Base-by-base conservation (phyloP, 2,797 vertebrate genomes). In the Falco columbarius region DNA sequence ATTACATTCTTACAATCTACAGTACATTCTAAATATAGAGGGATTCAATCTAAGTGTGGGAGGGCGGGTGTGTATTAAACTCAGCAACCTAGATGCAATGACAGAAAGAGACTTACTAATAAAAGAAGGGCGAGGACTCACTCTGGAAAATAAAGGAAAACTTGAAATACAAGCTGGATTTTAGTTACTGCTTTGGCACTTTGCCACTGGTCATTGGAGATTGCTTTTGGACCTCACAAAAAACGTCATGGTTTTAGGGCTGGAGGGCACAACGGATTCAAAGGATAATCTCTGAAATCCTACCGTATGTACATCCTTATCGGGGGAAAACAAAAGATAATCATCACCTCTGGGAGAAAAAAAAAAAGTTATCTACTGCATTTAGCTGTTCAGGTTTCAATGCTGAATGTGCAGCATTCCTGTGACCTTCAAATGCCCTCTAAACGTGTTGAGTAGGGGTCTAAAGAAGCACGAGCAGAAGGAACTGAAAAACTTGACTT, bases 1-100 rank as follows among this genome's bases (percentile, higher is more conserved):
- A 93, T 97, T 97, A 98, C 97, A 98, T 97, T 98, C 98, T 97
- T 98, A 98, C 95, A 98, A 96, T 97, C 97, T 97, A 97, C 96
- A 97, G 58, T 95, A 93, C 94, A 92, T 94, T 96, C 97, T 96
- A 96, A 96, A 91, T 86, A 77, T 75, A 81, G 90, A 86, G 40
- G 88, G 94, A 81, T 55, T 54, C n/a, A 59, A 68, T 95, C 76
- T 52, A 82, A 95, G 92, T 94, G 94, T 94, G 96, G 90, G 95
- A 95, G 84, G 74, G 89, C 0, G 8, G 92, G 74, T 24, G 84
- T 23, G 26, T 61, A 75, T 76, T 80, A 70, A 90, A 91, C 26
- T 30, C 70, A 95, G 63, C 68, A 67, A 79, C 91, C 91, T 74
- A 93, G 92, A 92, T 92, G 67, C 73, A 80, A 14, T 18, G 84